Conservation (phyloP, 2,797 vertebrate genomes). For the Hapalemur alaotrensis region DNA sequence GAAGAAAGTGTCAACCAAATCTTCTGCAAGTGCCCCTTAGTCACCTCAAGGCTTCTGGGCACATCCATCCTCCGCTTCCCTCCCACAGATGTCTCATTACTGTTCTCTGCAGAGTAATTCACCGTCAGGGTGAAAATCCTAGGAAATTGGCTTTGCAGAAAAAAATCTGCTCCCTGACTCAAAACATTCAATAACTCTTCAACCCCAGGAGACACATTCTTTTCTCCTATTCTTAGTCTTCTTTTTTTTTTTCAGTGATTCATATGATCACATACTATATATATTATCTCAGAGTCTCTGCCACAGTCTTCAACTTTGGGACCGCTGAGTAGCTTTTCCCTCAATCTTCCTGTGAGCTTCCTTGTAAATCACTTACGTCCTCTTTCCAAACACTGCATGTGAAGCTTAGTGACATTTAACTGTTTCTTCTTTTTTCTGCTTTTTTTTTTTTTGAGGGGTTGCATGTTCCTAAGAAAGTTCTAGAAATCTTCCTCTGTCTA, state of each 20-base stretch:
- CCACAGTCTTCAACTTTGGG: neutral
- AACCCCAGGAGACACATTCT: neutral
- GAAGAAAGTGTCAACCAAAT: neutral
- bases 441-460: neutral
- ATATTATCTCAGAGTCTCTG: neutral
- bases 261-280: neutral
- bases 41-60: neutral
- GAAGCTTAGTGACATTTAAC: neutral
- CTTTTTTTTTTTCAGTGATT: neutral
- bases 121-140: neutral
- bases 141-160: constrained; percentile 49
- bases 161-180: constrained; percentile 22
- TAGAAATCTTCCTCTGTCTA: neutral
- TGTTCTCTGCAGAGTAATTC: neutral
- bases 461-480: neutral
- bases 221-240: neutral
- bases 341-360: neutral
- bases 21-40: neutral
- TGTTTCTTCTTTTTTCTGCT: neutral
- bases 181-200: constrained; percentile 7
- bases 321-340: neutral
- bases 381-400: neutral
- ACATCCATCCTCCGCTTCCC: neutral
- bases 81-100: neutral
- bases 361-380: neutral